Evolutionary conservation across 1,140 invertebrate species (phyloP), one percentile per base, ranked within the genome.

Genomic region (Caenorhabditis briggsae): DNA sequence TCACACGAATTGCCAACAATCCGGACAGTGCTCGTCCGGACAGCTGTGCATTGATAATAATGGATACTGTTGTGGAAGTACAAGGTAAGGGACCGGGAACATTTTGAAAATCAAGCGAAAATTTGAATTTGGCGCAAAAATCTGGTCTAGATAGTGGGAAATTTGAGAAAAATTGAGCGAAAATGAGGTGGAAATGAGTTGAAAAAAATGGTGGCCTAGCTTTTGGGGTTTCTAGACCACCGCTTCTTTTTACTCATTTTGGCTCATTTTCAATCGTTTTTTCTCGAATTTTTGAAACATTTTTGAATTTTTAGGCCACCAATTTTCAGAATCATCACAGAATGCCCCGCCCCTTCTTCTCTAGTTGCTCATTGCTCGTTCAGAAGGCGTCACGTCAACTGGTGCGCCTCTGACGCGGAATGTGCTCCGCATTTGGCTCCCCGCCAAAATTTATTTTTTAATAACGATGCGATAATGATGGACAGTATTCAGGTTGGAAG

Each of bases 21-120:
- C 70, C 6, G 70, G 70, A 78, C 70, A 78, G 53, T 78, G 70
- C 18, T n/a, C 43, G 41, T 78, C 70, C 8, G 46, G 46, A 14
- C 70, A 78, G n/a, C 14, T 78, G 11, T 78, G 70, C n/a, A 78
- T 78, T 23, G 70, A 78, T 50, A 78, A 46, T 78, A 78, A 50
- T 50, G 70, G 70, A 23, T 78, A 78, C 23, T 78, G 70, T 50
- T 78, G 70, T 50, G 70, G 70, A 9, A 78, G 6, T 1, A 78
- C 50, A 14, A 50, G 46, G 70, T 78, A 9, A 41, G 70, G 33
- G 33, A 33, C 33, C 3, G 3, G 33, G 33, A 33, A 33, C 3
- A n/a, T 33, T 33, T 33, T 33, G 12, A 11, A n/a, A 23, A 16
- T 0, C 11, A 53, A 9, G 50, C 9, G 2, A 11, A 11, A 11